These are phyloP conservation scores for Oxycera nigricornis DNA, from an alignment of 2,888 invertebrate species.

Conservation along the genomic window DNA sequence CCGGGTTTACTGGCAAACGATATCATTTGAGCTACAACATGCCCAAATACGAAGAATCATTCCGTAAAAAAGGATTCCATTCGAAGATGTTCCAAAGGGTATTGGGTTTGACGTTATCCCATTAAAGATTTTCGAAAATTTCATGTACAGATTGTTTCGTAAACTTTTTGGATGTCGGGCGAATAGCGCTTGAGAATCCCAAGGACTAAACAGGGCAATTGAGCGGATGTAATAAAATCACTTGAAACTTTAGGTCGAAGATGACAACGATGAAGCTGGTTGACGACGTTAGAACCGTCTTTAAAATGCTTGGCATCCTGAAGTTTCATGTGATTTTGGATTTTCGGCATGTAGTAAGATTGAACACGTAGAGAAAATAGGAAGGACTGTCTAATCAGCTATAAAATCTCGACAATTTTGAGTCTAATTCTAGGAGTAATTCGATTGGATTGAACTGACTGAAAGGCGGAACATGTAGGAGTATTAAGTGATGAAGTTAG, in stretches of 20 bases:
- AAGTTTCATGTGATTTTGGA: background rate
- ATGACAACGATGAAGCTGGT: background rate
- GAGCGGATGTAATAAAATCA: constrained; percentile 35
- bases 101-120: constrained; percentile 21
- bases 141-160: constrained; percentile 34
- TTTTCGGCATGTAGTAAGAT: background rate
- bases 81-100: constrained; percentile 5
- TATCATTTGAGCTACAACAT: background rate
- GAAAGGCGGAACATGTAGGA: too few relatives aligned
- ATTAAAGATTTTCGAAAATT: constrained; percentile 34
- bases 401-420: too few relatives aligned
- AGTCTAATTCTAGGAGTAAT: too few relatives aligned
- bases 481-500: too few relatives aligned
- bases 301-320: too few relatives aligned
- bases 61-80: constrained; percentile 7
- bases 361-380: too few relatives aligned
- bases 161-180: constrained; percentile 28
- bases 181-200: constrained; percentile 11
- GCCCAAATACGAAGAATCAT: constrained; percentile 8
- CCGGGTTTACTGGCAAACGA: background rate
- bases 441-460: too few relatives aligned
- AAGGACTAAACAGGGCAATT: constrained; percentile 16
- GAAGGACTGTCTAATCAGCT: background rate
- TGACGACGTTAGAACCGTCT: background rate
- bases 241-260: background rate